These are phyloP conservation scores for Mesocricetus auratus DNA, from an alignment of 2,113 vertebrate genomes.

Conservation along the genomic window DNA sequence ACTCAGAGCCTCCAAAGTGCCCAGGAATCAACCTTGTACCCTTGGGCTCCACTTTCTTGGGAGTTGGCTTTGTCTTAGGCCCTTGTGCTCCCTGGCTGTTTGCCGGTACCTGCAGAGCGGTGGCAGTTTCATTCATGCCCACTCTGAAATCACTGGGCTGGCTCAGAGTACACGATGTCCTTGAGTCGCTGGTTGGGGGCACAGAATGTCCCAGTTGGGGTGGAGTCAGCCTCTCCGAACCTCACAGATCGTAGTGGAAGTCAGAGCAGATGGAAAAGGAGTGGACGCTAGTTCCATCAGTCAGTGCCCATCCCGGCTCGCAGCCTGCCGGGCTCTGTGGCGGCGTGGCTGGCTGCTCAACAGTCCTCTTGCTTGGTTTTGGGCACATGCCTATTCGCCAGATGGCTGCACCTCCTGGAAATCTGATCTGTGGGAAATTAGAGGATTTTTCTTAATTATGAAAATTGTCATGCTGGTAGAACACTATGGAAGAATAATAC, in stretches of 20 bases:
- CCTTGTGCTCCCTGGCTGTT: fast-evolving
- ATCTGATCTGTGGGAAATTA: not conserved
- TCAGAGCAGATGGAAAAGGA: not conserved
- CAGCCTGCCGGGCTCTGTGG: not conserved
- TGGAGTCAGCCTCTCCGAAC: not conserved
- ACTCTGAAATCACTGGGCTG: fast-evolving
- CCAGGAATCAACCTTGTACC: no score
- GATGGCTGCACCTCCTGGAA: constrained; percentile 32
- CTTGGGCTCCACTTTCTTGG: not conserved
- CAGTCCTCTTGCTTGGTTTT: not conserved
- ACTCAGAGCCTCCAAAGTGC: fast-evolving
- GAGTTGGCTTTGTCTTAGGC: not conserved
- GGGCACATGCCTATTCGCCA: not conserved
- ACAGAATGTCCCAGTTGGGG: not conserved
- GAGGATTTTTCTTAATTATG: not conserved
- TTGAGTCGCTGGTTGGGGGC: not conserved
- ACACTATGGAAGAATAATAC: not conserved
- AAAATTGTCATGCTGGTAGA: not conserved
- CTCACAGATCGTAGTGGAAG: fast-evolving
- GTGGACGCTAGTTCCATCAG: fast-evolving
- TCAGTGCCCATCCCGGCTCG: fast-evolving
- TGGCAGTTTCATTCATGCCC: not conserved
- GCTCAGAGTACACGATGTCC: not conserved
- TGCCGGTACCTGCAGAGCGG: fast-evolving
- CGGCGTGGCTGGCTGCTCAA: fast-evolving